A percentile compares a stretch with the other conserved stretches of the same genome.
phyloP scores from a whole-genome alignment of 1,140 invertebrate species.

The Arion vulgaris region DNA sequence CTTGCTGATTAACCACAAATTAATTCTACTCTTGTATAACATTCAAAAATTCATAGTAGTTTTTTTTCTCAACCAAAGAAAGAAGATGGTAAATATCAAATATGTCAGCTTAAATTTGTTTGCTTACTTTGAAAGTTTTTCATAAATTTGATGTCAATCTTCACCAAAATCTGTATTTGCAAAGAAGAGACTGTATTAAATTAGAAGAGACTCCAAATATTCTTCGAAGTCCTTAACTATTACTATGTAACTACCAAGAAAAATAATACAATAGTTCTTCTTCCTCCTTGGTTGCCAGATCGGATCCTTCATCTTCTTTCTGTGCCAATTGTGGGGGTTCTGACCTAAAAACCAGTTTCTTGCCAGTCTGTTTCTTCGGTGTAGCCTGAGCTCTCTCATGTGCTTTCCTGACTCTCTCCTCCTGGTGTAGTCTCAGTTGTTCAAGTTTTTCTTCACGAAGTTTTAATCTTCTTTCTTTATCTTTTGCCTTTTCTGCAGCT shows the following conservation, averaged over 20 bases:
- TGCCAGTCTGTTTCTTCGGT: slow-evolving; percentile 72
- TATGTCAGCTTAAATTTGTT: too few species aligned
- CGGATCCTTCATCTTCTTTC: slow-evolving; percentile 68
- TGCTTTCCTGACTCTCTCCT: slow-evolving; percentile 70
- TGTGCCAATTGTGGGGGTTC: slow-evolving; percentile 71
- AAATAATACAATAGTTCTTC: slow-evolving; percentile 73
- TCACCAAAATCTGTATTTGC: too few species aligned
- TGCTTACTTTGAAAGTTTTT: too few species aligned
- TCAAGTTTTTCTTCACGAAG: slow-evolving; percentile 72
- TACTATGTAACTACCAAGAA: slow-evolving; percentile 47
- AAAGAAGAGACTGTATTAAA: too few species aligned
- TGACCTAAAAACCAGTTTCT: slow-evolving; percentile 70
- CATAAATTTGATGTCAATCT: too few species aligned
- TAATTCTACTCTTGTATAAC: too few species aligned
- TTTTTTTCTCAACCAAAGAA: too few species aligned
- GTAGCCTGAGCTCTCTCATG: slow-evolving; percentile 72
- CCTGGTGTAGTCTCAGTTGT: slow-evolving; percentile 70
- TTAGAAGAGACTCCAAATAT: too few species aligned
- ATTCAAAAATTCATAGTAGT: too few species aligned
- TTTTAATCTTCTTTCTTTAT: slow-evolving; percentile 72
- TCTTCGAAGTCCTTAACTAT: too few species aligned
- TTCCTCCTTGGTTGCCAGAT: slow-evolving; percentile 68
- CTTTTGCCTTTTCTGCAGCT: slow-evolving; percentile 73
- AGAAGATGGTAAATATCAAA: too few species aligned
- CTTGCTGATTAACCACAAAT: too few species aligned